Base-by-base conservation (phyloP, 1,140 invertebrate species). In the Aleiodes sp. region DNA sequence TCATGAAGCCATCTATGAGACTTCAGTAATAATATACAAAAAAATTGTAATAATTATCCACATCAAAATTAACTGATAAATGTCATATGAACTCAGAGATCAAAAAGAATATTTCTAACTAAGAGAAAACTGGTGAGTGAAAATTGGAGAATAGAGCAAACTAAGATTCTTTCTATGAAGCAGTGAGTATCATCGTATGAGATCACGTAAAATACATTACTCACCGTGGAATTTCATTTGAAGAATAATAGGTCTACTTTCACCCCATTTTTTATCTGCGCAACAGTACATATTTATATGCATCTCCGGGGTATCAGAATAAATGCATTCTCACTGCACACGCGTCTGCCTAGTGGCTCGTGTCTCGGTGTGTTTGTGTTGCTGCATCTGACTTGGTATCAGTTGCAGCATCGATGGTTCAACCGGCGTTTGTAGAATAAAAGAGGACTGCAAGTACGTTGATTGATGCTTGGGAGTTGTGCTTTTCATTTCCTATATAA, bases 401-500 rank as follows among this genome's bases (percentile, higher is more conserved):
- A n/a, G n/a, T n/a, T n/a, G n/a, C n/a, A n/a, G n/a, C n/a, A n/a
- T n/a, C n/a, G n/a, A n/a, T n/a, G n/a, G 16, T 52, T 24, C 46
- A 4, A 24, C 39, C 39, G n/a, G 1, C 46, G 46, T 52, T 52
- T 21, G 21, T 12, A 24, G 21, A 12, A 52, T 21, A 52, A 52
- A 8, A 24, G 46, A 12, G 6, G 39, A 16, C n/a, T 43, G 39
- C 19, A 16, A 6, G 16, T 16, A 24, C 19, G 16, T 52, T 52
- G 46, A 52, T 52, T 21, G 46, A 52, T 52, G 46, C 46, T 52
- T 52, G 21, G 26, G 26, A 52, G 46, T 52, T 52, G 46, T 52
- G 46, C 46, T 52, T 52, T 52, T 52, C 46, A 52, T 52, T 24
- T 52, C 46, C 19, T 52, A 52, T 52, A 52, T 21, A 52, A 52